Conservation (phyloP, 2,888 invertebrate genomes). For the Callinectes sapidus region DNA sequence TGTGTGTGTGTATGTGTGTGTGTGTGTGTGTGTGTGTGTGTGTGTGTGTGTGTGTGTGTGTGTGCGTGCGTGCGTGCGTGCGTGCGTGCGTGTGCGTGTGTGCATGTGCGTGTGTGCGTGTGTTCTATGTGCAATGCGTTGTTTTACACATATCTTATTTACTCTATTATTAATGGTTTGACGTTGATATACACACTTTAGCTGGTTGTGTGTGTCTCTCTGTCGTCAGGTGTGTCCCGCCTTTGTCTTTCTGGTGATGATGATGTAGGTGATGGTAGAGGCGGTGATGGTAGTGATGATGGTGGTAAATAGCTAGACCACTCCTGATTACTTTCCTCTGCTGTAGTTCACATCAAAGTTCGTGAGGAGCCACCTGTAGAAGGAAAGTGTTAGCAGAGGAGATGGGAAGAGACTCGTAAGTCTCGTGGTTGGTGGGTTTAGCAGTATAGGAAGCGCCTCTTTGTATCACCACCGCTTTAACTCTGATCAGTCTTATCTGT, state of each 20-base stretch:
- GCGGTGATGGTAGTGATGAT: not conserved
- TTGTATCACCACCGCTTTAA: not conserved
- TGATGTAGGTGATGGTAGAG: not conserved
- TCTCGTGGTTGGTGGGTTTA: not conserved
- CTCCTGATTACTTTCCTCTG: not conserved
- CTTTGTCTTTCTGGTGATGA: not conserved
- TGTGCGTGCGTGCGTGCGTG: no score
- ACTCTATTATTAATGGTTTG: not conserved
- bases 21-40: not conserved
- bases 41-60: no score
- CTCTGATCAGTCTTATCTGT: not conserved
- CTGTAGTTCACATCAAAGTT: not conserved
- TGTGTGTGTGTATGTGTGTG: not conserved
- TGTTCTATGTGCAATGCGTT: not conserved
- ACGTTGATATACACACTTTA: not conserved
- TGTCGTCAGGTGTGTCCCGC: not conserved
- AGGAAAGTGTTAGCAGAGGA: not conserved
- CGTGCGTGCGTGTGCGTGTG: not conserved
- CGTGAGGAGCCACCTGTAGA: not conserved
- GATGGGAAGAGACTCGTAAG: not conserved
- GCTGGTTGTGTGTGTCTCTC: not conserved
- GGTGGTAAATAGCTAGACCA: not conserved
- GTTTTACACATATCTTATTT: not conserved
- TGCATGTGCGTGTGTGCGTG: not conserved
- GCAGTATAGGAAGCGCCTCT: not conserved